phyloP scores from a whole-genome alignment of 2,888 invertebrate genomes.

The Trimorus sp. region DNA sequence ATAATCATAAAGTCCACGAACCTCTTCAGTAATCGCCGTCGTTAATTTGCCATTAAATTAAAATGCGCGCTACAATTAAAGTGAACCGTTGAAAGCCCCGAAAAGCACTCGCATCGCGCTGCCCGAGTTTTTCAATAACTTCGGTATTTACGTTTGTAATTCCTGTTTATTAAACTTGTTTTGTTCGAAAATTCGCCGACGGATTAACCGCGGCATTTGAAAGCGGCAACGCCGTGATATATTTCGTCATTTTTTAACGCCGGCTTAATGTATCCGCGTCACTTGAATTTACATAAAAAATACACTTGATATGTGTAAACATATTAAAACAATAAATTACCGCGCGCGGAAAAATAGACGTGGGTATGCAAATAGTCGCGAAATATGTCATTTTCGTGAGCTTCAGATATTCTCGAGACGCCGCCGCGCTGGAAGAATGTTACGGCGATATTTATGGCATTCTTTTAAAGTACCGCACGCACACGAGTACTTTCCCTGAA shows the following conservation, averaged over 20 bases:
- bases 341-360: slow-evolving; percentile 18
- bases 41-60: too few relatives aligned
- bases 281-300: slow-evolving; percentile 18
- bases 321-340: slow-evolving; percentile 53
- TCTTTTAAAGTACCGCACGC: slow-evolving; percentile 43
- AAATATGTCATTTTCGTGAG: slow-evolving; percentile 60
- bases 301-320: slow-evolving; percentile 22
- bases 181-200: too few relatives aligned
- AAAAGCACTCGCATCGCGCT: too few relatives aligned
- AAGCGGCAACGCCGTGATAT: too few relatives aligned
- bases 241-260: background rate
- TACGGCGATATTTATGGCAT: slow-evolving; percentile 52
- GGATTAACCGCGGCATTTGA: too few relatives aligned
- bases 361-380: slow-evolving; percentile 47
- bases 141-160: too few relatives aligned
- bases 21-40: too few relatives aligned
- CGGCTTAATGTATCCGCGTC: background rate
- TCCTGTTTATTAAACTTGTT: too few relatives aligned
- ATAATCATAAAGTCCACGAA: too few relatives aligned
- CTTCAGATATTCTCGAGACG: slow-evolving; percentile 53
- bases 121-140: too few relatives aligned
- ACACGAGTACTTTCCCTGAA: slow-evolving; percentile 37
- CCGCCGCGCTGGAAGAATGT: slow-evolving; percentile 33
- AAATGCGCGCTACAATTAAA: too few relatives aligned
- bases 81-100: too few relatives aligned